phyloP scores from a whole-genome alignment of 2,113 vertebrate species.

The Psophia crepitans region DNA sequence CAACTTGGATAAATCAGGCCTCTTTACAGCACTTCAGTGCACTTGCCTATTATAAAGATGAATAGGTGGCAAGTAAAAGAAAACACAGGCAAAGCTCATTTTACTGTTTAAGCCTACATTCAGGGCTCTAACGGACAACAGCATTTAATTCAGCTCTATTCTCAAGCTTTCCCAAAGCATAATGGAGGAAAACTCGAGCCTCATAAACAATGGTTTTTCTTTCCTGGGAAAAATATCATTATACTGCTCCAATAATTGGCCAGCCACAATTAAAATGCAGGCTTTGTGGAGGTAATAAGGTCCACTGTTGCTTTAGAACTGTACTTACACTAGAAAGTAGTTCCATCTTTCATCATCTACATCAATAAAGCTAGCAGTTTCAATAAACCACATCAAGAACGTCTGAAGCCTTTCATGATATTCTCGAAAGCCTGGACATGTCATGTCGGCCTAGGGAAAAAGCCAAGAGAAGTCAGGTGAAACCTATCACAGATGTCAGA shows the following conservation, averaged over 20 bases:
- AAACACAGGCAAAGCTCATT: conserved; percentile 99
- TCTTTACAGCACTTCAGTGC: conserved; percentile 99
- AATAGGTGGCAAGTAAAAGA: conserved; percentile 99
- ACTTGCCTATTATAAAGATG: conserved; percentile 98
- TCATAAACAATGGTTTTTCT: conserved; percentile 95
- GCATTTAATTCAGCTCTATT: conserved; percentile 98
- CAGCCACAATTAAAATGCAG: conserved; percentile 89
- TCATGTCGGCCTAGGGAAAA: conserved; percentile 90
- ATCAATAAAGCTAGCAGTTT: conserved; percentile 98
- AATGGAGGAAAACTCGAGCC: conserved; percentile 96
- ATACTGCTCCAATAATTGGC: conserved; percentile 95
- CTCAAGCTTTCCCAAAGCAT: conserved; percentile 85
- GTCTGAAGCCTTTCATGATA: conserved; percentile 98
- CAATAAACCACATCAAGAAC: conserved; percentile 99
- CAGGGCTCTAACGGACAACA: conserved; percentile 97
- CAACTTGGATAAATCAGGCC: conserved; percentile 98
- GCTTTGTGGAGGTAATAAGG: conserved; percentile 81
- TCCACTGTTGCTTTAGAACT: conserved; percentile 87
- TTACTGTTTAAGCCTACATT: conserved; percentile 99
- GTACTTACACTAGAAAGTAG: conserved; percentile 99
- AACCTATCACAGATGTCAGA: conserved; percentile 68
- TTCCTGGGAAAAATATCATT: conserved; percentile 96
- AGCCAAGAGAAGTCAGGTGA: conserved; percentile 81
- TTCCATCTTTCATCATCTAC: conserved; percentile 98
- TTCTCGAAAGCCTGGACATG: conserved; percentile 92